Evolutionary conservation across 2,888 invertebrate species (phyloP), one percentile per base, ranked within the genome.

Genomic region (Folsomia candida): DNA sequence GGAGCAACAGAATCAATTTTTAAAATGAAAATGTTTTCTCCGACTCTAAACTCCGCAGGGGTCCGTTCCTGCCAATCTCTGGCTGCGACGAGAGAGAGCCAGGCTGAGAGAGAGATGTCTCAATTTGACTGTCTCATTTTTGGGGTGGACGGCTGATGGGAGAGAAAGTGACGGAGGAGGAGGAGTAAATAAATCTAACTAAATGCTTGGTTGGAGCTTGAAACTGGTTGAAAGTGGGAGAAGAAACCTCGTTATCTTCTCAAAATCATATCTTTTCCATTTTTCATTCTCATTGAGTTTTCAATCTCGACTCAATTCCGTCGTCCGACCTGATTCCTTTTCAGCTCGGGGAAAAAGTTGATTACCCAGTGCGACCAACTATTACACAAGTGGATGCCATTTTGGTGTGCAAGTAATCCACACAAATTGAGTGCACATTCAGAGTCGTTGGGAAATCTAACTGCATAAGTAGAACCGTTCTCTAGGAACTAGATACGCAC

Each of bases 191-290:
- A 6, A 20, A 57, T 22, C 57, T n/a, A 57, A 57, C 20, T 57
- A 57, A 57, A 57, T 22, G n/a, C 20, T 22, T 20, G 57, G 57
- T 22, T 57, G n/a, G 57, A 57, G 24, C 9, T 11, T 47, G 47
- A 47, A 47, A 18, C 14, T 9, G 47, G 14, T 57, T 4, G 57
- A 57, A 57, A 6, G 4, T 4, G 57, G 29, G 28, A 18, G 25
- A 25, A 62, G 28, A 62, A 62, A 62, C 22, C 62, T 62, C 29
- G 62, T 62, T 62, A 62, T 28, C 62, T 62, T 62, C 29, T 62
- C 27, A 20, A 62, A 62, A 57, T 59, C 59, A 26, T 59, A 59
- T 59, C 59, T 26, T 59, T 59, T 59, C 59, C 59, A 59, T 59
- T 59, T 59, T 59, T 59, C 59, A 59, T 25, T 59, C 25, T 59